Evolutionary conservation across 2,797 vertebrate species (phyloP), one percentile per base, ranked within the genome.

Genomic region (Sebastes nivosus): DNA sequence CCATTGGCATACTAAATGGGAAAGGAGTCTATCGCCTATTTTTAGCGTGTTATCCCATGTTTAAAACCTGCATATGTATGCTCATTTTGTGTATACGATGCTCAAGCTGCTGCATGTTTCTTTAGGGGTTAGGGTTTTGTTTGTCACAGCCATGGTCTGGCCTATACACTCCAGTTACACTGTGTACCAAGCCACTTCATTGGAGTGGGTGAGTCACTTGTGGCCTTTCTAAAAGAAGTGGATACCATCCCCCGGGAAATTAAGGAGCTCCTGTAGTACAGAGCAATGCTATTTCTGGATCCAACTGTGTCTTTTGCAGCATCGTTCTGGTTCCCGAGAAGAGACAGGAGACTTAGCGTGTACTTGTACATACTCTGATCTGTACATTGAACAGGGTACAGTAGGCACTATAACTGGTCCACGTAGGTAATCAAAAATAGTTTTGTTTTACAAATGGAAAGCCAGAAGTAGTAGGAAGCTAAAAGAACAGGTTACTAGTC

Each of bases 151-250:
- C 27, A 6, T 1, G 24, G 16, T 46, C 25, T 42, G 30, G 54
- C 16, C 25, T 27, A 46, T n/a, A n/a, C 57, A 38, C 22, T 81
- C 20, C 42, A 38, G 18, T 57, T 71, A 38, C 11, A 66, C 8
- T 63, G 5, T 69, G 36, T 13, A 69, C 24, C 32, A 8, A 80
- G 13, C 61, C 24, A 38, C 67, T 88, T 52, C 8, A 63, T 1
- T 73, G 24, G 32, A 84, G 72, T 46, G 58, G 67, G 16, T 58
- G 67, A 88, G 55, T 81, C 75, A 83, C 75, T 72, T 70, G 63
- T 75, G 70, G 80, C 72, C 63, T 77, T 61, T 79, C 18, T 52
- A 60, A 66, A 75, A 74, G 59, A 75, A 79, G 50, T 42, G 42
- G 75, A 76, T 46, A 30, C 42, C 59, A 32, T 50, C 67, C 50